These are phyloP conservation scores for Nymphicus hollandicus DNA, from an alignment of 2,113 vertebrate genomes.

Conservation along the genomic window DNA sequence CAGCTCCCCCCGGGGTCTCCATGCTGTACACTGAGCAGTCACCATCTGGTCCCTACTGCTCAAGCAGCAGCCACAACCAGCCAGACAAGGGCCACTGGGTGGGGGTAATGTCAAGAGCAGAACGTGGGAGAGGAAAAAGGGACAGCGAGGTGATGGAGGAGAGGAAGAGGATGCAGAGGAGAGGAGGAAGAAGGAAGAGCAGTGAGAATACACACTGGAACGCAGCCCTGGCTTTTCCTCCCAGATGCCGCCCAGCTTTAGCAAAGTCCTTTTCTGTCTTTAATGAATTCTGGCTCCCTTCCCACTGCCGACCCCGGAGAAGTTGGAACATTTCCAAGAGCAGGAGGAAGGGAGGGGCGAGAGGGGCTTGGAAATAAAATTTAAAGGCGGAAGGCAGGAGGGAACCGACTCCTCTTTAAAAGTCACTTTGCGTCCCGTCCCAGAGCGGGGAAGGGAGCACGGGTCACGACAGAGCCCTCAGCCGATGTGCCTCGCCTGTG, in stretches of 20 bases:
- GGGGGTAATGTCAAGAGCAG: neutral
- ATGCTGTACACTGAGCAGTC: accelerated
- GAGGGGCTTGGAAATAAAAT: slow-evolving; percentile 10
- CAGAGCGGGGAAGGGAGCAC: slow-evolving; percentile 57
- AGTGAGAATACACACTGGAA: neutral
- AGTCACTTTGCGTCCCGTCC: slow-evolving; percentile 68
- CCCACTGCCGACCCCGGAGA: neutral
- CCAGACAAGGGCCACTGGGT: neutral
- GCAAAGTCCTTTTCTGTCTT: slow-evolving; percentile 6
- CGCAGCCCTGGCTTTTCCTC: neutral
- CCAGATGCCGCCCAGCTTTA: neutral
- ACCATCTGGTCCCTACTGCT: neutral
- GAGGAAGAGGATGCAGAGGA: neutral
- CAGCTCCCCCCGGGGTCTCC: neutral
- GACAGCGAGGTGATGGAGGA: neutral
- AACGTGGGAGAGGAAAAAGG: neutral
- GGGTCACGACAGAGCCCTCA: slow-evolving; percentile 70
- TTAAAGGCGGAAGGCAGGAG: neutral
- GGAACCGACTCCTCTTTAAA: slow-evolving; percentile 55
- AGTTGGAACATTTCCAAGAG: slow-evolving; percentile 59
- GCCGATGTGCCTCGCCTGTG: slow-evolving; percentile 59
- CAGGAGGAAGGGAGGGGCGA: neutral
- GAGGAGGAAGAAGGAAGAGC: neutral
- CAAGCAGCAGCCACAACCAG: neutral
- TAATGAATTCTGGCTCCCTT: slow-evolving; percentile 62